phyloP scores from a whole-genome alignment of 2,113 vertebrate species.

The Polypterus senegalus region DNA sequence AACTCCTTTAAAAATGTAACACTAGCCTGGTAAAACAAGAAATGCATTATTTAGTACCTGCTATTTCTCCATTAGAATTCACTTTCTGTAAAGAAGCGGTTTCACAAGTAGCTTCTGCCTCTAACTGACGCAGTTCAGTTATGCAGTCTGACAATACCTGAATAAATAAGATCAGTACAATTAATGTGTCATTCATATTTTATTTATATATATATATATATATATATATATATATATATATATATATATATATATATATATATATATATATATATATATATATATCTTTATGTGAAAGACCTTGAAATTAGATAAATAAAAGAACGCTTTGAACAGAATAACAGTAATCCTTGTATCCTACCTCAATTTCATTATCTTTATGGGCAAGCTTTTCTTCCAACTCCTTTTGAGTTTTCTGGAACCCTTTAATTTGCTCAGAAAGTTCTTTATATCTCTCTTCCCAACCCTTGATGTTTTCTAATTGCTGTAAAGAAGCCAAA shows the following conservation, averaged over 20 bases:
- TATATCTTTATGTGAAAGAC: no score
- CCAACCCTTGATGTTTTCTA: constrained; percentile 66
- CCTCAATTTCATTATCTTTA: constrained; percentile 82
- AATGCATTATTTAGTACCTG: no score
- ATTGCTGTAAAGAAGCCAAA: constrained; percentile 48
- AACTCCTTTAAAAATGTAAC: no score
- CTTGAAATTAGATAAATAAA: background rate
- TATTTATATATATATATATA: no score
- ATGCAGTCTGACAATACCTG: constrained; percentile 86
- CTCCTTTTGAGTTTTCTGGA: constrained; percentile 75
- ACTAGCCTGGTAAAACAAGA: no score
- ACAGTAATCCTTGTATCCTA: constrained; percentile 30
- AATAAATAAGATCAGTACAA: constrained; percentile 2
- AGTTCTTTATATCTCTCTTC: constrained; percentile 69
- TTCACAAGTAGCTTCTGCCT: constrained; percentile 45
- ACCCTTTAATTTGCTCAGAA: constrained; percentile 70
- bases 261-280: no score
- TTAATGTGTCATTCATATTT: no score
- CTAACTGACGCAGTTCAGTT: constrained; percentile 67
- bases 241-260: no score
- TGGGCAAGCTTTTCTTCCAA: constrained; percentile 70
- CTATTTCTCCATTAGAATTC: constrained; percentile 61
- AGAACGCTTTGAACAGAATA: background rate
- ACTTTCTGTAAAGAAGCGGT: constrained; percentile 36
- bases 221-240: no score